Base-by-base conservation (phyloP, 1,140 invertebrate genomes). In the Pachypeltis micranthus region DNA sequence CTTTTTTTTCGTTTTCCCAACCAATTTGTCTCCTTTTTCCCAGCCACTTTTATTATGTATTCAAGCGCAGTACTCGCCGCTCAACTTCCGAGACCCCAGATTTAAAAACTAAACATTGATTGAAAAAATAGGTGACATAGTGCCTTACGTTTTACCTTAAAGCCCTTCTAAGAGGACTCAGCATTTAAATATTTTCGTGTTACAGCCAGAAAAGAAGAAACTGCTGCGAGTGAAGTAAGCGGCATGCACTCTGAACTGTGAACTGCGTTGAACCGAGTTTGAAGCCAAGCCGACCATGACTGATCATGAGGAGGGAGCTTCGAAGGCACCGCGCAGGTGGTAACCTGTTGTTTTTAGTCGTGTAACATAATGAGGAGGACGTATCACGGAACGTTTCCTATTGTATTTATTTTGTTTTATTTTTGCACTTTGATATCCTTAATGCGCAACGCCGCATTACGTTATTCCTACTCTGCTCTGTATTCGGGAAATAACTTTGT, bases 121-220 rank as follows among this genome's bases (percentile, higher is more conserved):
- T 16, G 16, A 10, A 39, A 39, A 16, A 10, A 16, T 16, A 39
- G 31, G 7, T 10, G 7, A 16, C 31, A 39, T 39, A 10, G 7
- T 39, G 7, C 31, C 31, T 16, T 39, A 39, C 31, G 16, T 16
- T 16, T 39, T 16, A 39, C 16, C 31, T 39, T 16, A 10, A 39
- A 16, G 31, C 16, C 31, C 31, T 10, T 16, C 16, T 39, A 39
- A 39, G 31, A 39, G 7, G 7, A 16, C 31, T 16, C 7, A 10
- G 7, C 7, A 39, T 39, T 65, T 65, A n/a, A 54, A 24, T 12
- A 58, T 16, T 60, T 39, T 60, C 21, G 14, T 19, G 51, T 62
- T 29, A 29, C 63, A 66, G 65, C 65, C 65, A 24, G 65, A 66
- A 47, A 66, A 66, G 44, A 66, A 66, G 47, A 66, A 66, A 29